Evolutionary conservation across 2,797 vertebrate genomes (phyloP), one percentile per base, ranked within the genome.

Genomic region (Hydrolagus colliei): DNA sequence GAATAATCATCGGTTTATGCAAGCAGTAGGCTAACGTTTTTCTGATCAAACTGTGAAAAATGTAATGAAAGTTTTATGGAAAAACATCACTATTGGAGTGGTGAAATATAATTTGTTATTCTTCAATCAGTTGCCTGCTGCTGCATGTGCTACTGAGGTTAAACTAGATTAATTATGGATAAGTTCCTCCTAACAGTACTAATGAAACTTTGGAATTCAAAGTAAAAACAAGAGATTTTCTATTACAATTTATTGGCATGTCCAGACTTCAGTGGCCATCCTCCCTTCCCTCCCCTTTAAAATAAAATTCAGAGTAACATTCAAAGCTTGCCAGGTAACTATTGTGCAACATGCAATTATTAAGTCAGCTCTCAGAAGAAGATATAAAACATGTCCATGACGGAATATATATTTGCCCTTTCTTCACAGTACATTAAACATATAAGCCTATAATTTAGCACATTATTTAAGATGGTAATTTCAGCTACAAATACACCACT

Each of bases 401-500:
- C 84, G 85, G 85, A 87, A 87, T 86, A 72, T 78, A 87, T 59
- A 86, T 63, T 84, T 87, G 85, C 80, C 86, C 87, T 86, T 84
- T 52, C 87, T 86, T 65, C 86, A 86, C 73, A 78, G 82, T 86
- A 12, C 65, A 52, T 73, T 86, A 52, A 52, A 78, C 86, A 72
- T 86, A 88, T 68, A 52, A 52, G 78, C 77, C 88, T 89, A 86
- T 91, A 89, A 91, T 90, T 90, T 89, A 86, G 86, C 73, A 79
- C 87, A 86, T 88, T 88, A 88, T 89, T 89, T 88, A 88, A 89
- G 89, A 91, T 89, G 87, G 90, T 92, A 91, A 92, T 89, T 92
- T 92, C 85, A 88, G 90, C 91, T 93, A 73, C 73, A 86, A 86
- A 73, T 86, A 71, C 73, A 86, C 52, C 61, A 13, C 93, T 94